Percentiles rank a stretch among this genome's conserved stretches.
phyloP scores from a whole-genome alignment of 2,113 vertebrate species.

The Epinephelus lanceolatus region DNA sequence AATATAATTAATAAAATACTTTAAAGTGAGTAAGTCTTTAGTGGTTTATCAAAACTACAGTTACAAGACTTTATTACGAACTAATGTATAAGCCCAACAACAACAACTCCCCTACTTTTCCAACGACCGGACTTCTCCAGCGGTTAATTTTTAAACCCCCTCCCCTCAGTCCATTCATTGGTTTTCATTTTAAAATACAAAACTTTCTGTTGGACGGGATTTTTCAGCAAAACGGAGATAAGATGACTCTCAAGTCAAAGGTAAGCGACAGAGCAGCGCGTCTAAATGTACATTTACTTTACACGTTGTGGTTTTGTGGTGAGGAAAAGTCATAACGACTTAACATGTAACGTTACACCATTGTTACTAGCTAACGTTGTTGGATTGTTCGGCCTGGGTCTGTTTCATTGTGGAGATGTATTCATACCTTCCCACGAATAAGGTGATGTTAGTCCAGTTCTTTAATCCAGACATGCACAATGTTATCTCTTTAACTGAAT shows the following conservation, averaged over 20 bases:
- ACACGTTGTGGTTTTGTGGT: not conserved
- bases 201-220: not conserved
- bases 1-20: rapidly evolving
- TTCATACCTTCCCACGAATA: not conserved
- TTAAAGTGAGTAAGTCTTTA: rapidly evolving
- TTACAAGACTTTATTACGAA: not conserved
- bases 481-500: not conserved
- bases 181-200: not conserved
- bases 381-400: not conserved
- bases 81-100: rapidly evolving
- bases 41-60: rapidly evolving
- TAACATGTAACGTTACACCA: not conserved
- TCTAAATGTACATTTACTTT: not conserved
- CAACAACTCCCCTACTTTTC: conserved; percentile 13
- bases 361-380: not conserved
- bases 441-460: not conserved
- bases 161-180: not conserved
- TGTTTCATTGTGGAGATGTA: not conserved
- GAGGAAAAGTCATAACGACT: not conserved
- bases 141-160: conserved; percentile 66
- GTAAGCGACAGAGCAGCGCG: conserved; percentile 59
- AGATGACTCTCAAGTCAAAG: conserved; percentile 70
- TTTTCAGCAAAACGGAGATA: not conserved
- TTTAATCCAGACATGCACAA: not conserved
- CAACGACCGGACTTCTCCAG: not conserved